A percentile compares a stretch with the other conserved stretches of the same genome.
These are phyloP conservation scores for Chaenocephalus aceratus DNA, from an alignment of 2,113 vertebrate genomes.

Conservation along the genomic window DNA sequence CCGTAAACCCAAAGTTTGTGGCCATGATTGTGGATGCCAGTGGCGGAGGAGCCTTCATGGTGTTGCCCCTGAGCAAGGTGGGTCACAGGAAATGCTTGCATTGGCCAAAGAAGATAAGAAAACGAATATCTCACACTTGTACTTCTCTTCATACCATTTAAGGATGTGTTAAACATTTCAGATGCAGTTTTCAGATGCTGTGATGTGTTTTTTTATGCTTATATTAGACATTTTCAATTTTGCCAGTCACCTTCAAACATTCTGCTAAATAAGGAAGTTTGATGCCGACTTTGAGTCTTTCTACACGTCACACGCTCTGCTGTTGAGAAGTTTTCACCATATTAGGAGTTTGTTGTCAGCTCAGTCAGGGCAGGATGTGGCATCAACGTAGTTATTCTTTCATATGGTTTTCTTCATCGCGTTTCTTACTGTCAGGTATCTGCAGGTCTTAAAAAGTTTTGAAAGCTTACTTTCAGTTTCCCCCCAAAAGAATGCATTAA, in stretches of 20 bases:
- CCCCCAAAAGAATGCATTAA: background rate
- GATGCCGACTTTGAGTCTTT: slow-evolving; percentile 57
- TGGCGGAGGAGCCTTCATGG: slow-evolving; percentile 91
- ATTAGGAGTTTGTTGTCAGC: slow-evolving; percentile 81
- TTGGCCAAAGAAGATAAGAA: background rate
- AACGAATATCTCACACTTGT: background rate
- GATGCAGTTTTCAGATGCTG: background rate
- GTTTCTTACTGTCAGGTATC: background rate
- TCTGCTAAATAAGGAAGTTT: slow-evolving; percentile 82
- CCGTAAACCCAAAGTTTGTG: slow-evolving; percentile 92
- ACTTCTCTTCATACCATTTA: background rate
- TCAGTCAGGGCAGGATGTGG: slow-evolving; percentile 81
- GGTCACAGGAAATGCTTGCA: background rate
- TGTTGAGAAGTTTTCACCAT: slow-evolving; percentile 80
- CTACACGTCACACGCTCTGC: slow-evolving; percentile 63
- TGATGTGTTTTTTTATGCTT: background rate
- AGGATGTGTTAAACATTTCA: slow-evolving; percentile 13
- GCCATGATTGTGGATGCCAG: slow-evolving; percentile 94
- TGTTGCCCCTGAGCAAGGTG: slow-evolving; percentile 91
- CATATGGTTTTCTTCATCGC: no score
- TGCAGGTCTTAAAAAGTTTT: background rate
- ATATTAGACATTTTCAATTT: slow-evolving; percentile 22
- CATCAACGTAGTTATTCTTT: slow-evolving; percentile 31
- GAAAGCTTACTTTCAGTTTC: background rate
- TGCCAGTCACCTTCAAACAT: slow-evolving; percentile 13